Evolutionary conservation across 2,113 vertebrate species (phyloP), one percentile per base, ranked within the genome.

Genomic region (Brachypodius melanocephalos): DNA sequence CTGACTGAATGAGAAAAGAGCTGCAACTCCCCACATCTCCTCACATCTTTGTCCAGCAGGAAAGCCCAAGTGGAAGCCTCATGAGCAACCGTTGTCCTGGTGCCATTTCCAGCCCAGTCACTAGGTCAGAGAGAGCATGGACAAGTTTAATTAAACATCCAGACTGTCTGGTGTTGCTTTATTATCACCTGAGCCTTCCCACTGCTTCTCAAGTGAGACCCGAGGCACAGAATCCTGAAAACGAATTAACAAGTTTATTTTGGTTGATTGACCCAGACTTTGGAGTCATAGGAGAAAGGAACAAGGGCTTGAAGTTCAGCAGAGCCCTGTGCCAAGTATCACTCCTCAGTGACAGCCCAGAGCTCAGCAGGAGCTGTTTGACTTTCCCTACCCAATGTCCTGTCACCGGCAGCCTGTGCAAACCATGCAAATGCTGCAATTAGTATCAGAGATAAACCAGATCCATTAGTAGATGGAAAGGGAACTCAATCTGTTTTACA

Each of bases 401-500:
- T 90, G 84, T 94, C 95, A 67, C 90, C 86, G 25, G 45, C 89
- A 96, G 88, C 93, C 95, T 91, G 71, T 66, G 87, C 89, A 81
- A 92, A 61, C 69, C 73, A 19, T 48, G 68, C 69, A 96, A 88
- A 96, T 86, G 91, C 97, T 88, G 92, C 97, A 96, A 97, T 97
- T 96, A 96, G 92, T 97, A 96, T 58, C 69, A 92, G 93, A 97
- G 95, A 97, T 83, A 97, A 98, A 96, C 81, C 86, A 95, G 95
- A 96, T 75, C 85, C 83, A 93, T 90, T 96, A 88, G 85, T 25
- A 96, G 88, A 96, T 76, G 96, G 92, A 96, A 96, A 49, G 93
- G 85, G 94, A 97, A 77, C 84, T 97, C 87, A 95, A 91, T 97
- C 86, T 97, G 95, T 97, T 97, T 97, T 97, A 96, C 85, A 94